phyloP scores from a whole-genome alignment of 2,888 invertebrate species.

The Theretra japonica region DNA sequence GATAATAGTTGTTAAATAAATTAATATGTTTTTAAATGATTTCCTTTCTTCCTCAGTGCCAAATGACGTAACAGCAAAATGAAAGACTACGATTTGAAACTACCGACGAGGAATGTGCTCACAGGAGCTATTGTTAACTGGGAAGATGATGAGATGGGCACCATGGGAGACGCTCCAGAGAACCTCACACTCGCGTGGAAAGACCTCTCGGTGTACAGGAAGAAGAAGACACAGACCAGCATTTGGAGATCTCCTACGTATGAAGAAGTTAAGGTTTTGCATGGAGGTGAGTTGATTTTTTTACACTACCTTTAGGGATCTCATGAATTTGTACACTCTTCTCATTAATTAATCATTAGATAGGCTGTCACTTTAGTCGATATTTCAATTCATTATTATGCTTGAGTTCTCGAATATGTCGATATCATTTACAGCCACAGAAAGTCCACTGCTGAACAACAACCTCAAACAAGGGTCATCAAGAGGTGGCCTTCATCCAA shows the following conservation, averaged over 20 bases:
- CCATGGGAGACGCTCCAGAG: slow-evolving; percentile 63
- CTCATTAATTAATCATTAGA: too few relatives aligned
- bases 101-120: slow-evolving; percentile 75
- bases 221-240: slow-evolving; percentile 75
- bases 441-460: too few relatives aligned
- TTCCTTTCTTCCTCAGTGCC: slow-evolving; percentile 50
- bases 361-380: too few relatives aligned
- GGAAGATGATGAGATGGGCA: slow-evolving; percentile 73
- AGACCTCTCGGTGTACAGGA: slow-evolving; percentile 80
- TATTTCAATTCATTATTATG: too few relatives aligned
- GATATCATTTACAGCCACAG: too few relatives aligned
- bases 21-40: too few relatives aligned
- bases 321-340: too few relatives aligned
- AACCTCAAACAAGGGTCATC: too few relatives aligned
- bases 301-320: too few relatives aligned
- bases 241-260: slow-evolving; percentile 79
- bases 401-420: too few relatives aligned
- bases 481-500: too few relatives aligned
- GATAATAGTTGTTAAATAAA: too few relatives aligned
- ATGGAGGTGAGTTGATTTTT: slow-evolving; percentile 73
- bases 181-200: slow-evolving; percentile 82
- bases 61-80: slow-evolving; percentile 70
- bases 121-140: slow-evolving; percentile 78
- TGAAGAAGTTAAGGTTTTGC: slow-evolving; percentile 81
- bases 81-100: slow-evolving; percentile 61